Base-by-base conservation (phyloP, 1,140 invertebrate species). In the Whitmania pigra region DNA sequence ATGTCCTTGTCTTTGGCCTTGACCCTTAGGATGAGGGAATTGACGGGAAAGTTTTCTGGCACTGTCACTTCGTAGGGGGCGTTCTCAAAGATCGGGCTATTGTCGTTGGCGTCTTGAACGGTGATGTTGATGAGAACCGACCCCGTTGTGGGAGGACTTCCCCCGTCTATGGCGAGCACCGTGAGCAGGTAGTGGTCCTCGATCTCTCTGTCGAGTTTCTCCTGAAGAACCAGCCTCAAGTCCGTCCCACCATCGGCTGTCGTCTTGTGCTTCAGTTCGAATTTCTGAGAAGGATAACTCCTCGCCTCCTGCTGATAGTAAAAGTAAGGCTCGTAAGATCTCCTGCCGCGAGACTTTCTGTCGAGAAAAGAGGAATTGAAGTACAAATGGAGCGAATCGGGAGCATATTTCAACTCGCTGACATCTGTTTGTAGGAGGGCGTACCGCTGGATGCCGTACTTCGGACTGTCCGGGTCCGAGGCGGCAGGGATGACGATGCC, bases 41-140 rank as follows among this genome's bases (percentile, higher is more conserved):
- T 92, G 13, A 88, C 85, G 0, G 90, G 88, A 78, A 93, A 90
- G 79, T 94, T 94, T 81, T 97, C 94, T 75, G 87, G 87, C 2
- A 96, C 90, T 31, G 85, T 89, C 40, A 82, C 82, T 53, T 80
- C 75, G 75, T 86, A 85, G 11, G 78, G 75, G 3, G 74, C 68
- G 43, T 82, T 77, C 17, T 76, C 76, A 76, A 86, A 86, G 22
- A 76, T 75, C 4, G 84, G 82, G 0, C 76, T 73, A 73, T 81
- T 79, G 72, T 81, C 80, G 75, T 81, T 81, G 20, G 77, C 76
- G 71, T 81, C 79, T n/a, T 43, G 18, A 15, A 74, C 68, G 82
- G 83, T 71, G 5, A 97, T 86, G 0, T 84, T 85, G 0, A 97
- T 88, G 4, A 86, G 89, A 0, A 90, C 87, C 5, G 88, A 89